phyloP scores from a whole-genome alignment of 2,797 vertebrate species.

The Anolis apletophallus region DNA sequence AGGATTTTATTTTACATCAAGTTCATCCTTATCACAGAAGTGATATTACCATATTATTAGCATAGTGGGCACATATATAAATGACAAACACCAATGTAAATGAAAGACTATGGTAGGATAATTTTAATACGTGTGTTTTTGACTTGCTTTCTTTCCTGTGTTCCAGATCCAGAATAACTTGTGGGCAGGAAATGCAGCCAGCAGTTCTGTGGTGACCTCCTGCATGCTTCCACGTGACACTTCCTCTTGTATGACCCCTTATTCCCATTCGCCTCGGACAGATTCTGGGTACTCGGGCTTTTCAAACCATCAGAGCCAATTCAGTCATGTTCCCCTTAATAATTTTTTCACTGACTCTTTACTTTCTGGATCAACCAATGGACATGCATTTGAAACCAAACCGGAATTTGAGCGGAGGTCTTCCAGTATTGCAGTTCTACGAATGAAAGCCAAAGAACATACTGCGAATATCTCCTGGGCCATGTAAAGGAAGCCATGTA shows the following conservation, averaged over 20 bases:
- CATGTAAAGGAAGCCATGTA: slow-evolving; percentile 92
- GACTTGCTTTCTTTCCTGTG: slow-evolving; percentile 71
- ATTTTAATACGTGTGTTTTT: slow-evolving; percentile 41
- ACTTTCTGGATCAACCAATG: slow-evolving; percentile 86
- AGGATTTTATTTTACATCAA: background rate
- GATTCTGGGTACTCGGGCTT: slow-evolving; percentile 94
- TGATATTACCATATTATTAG: background rate
- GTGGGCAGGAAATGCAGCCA: slow-evolving; percentile 88
- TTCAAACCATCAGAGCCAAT: slow-evolving; percentile 96
- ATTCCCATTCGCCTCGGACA: slow-evolving; percentile 89
- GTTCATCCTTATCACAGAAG: background rate
- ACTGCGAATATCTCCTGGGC: slow-evolving; percentile 99
- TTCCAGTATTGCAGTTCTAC: slow-evolving; percentile 97
- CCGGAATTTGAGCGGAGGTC: slow-evolving; percentile 96
- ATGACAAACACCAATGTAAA: background rate
- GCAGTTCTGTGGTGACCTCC: slow-evolving; percentile 92
- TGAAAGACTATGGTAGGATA: no score
- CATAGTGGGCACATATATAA: background rate
- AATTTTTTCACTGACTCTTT: slow-evolving; percentile 98
- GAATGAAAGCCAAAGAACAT: slow-evolving; percentile 99
- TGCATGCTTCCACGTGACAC: slow-evolving; percentile 97
- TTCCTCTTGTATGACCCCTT: slow-evolving; percentile 93
- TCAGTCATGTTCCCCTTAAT: slow-evolving; percentile 93
- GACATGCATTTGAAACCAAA: slow-evolving; percentile 94
- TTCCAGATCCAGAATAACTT: slow-evolving; percentile 97